Base-by-base conservation (phyloP, 2,888 invertebrate genomes). In the Boloria euphrosyne region DNA sequence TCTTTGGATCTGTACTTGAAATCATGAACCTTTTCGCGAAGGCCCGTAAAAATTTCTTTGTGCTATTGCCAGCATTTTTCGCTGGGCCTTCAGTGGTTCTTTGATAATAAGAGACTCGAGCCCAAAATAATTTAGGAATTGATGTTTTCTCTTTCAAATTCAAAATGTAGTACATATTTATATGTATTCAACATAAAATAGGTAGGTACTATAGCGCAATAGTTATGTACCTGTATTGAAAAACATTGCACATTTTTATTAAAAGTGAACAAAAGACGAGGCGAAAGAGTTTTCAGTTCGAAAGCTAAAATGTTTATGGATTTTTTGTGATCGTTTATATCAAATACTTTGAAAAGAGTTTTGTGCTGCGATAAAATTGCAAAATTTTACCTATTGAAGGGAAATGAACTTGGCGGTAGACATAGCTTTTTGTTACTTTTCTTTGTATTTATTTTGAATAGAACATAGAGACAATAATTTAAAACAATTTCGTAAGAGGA, bases 11-110 rank as follows among this genome's bases (percentile, higher is more conserved):
- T 63, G 62, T 58, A 68, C 66, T 68, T 70, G 58, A 69, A 73
- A 72, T 73, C 71, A 73, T 72, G 68, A 75, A 73, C 75, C 75
- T 76, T 75, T 76, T 69, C 69, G 69, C 73, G 71, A 65, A 70
- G 74, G 44, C 67, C 69, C 59, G 72, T 65, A 65, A 69, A 73
- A 71, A 71, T 71, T 71, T 74, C 71, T 74, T 76, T 76, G 75
- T 75, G 67, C 72, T 65, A 66, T 71, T 71, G 70, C 74, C 69
- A 70, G 71, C 71, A 71, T 66, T 64, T 64, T 69, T 64, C 61
- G 46, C 47, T 57, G 63, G 51, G 60, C 62, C 68, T 72, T 69
- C 64, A 71, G 63, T 67, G 66, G 60, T 69, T 67, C 70, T 73
- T 73, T 75, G 68, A 73, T 73, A 74, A 71, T 65, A 67, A 61